A percentile compares a stretch with the other conserved stretches of the same genome.
Conservation (phyloP, 2,888 invertebrate species). For the Hirtodrosophila trivittata region DNA sequence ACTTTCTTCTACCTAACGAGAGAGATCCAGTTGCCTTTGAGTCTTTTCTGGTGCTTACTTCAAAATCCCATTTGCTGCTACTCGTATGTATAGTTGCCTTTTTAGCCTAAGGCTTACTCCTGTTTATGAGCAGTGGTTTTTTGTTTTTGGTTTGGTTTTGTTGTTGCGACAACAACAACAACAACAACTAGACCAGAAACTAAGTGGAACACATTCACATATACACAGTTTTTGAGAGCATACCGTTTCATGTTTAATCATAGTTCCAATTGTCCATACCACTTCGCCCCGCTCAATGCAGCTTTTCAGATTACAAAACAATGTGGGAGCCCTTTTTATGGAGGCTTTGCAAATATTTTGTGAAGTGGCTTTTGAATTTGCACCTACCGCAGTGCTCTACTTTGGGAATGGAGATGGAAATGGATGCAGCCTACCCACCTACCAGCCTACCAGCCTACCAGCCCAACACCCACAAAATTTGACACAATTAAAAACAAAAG, state of each 20-base stretch:
- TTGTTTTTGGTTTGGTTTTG: slow-evolving; percentile 1
- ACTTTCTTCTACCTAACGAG: no score
- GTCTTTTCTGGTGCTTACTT: slow-evolving; percentile 2
- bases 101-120: slow-evolving; percentile 6
- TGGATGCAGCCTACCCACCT: slow-evolving; percentile 11
- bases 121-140: slow-evolving; percentile 1
- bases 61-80: slow-evolving; percentile 15
- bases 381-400: slow-evolving; percentile 74
- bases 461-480: slow-evolving; percentile 47
- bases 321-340: slow-evolving; percentile 40
- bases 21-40: no score
- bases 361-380: slow-evolving; percentile 78
- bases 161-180: not conserved
- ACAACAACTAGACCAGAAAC: slow-evolving; percentile 35
- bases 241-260: slow-evolving; percentile 56
- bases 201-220: slow-evolving; percentile 2
- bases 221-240: slow-evolving; percentile 6
- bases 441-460: not conserved
- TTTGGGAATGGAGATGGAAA: slow-evolving; percentile 28
- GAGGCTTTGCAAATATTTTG: slow-evolving; percentile 62
- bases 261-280: slow-evolving; percentile 35
- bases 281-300: not conserved
- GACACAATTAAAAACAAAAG: slow-evolving; percentile 78
- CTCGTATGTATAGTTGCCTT: not conserved
- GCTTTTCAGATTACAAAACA: slow-evolving; percentile 44